Conservation (phyloP, 2,113 vertebrate genomes). For the Gila orcuttii region DNA sequence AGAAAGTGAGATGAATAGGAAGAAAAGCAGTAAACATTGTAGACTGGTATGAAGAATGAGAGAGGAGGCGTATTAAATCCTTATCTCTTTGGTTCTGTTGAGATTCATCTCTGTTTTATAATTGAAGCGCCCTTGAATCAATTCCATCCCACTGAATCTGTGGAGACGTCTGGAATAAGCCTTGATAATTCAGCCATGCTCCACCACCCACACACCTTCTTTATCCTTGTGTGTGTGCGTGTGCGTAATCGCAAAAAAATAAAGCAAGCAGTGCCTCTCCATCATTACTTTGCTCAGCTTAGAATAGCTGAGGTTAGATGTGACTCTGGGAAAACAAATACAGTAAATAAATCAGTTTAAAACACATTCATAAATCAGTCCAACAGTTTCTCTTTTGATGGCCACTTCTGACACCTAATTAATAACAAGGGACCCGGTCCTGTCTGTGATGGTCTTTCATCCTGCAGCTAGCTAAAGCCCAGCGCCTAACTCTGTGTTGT, state of each 20-base stretch:
- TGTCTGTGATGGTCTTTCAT: constrained; percentile 15
- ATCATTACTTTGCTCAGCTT: constrained; percentile 37
- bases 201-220: constrained; percentile 45
- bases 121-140: constrained; percentile 57
- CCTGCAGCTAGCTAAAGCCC: neutral
- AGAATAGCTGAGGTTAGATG: constrained; percentile 28
- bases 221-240: constrained; percentile 36
- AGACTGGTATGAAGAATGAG: neutral
- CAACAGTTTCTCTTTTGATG: constrained; percentile 51
- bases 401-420: constrained; percentile 62
- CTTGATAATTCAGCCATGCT: constrained; percentile 40
- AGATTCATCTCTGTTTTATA: constrained; percentile 58
- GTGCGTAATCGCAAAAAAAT: constrained; percentile 36
- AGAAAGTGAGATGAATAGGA: neutral
- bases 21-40: constrained; percentile 3
- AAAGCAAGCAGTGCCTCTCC: neutral
- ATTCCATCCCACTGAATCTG: constrained; percentile 48
- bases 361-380: constrained; percentile 37
- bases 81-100: constrained; percentile 42
- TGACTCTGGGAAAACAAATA: neutral
- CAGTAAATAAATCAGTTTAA: constrained; percentile 10
- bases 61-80: constrained; percentile 38
- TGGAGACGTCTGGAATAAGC: constrained; percentile 44
- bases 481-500: constrained; percentile 2
- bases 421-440: constrained; percentile 48